Evolutionary conservation across 2,888 invertebrate genomes (phyloP), one percentile per base, ranked within the genome.

Genomic region (Coecobrya sp.): DNA sequence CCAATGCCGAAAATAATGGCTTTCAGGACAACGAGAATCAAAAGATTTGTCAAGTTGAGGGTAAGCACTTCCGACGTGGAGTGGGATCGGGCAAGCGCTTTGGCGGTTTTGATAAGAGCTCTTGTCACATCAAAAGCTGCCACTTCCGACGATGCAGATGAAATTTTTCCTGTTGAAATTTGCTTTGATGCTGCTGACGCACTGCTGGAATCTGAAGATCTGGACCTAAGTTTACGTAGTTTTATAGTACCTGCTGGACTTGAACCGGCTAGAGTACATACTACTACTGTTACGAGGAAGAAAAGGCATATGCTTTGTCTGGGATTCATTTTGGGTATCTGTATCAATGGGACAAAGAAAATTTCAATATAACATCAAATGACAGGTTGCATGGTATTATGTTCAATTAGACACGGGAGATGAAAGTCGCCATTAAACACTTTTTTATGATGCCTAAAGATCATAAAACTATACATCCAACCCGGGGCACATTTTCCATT

Each of bases 1-100:
- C 98, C 98, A 13, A 98, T 98, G 0, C 98, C 98, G 95, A 98
- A 97, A 93, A 98, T 97, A 8, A 98, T 96, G 0, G 98, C 98
- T 96, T 98, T 98, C 92, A 98, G 96, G 45, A 98, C 96, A 82
- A 98, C 96, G 89, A 98, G 96, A 92, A 98, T 97, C 76, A 98
- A 96, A 93, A 98, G 96, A 95, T 98, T 98, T 0, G 98, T 98
- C 90, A 98, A 96, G 96, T 98, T 98, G 86, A 98, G 96, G 95
- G 98, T 98, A 73, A 98, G 96, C 1, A 98, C 97, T 97, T 97
- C 96, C 0, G 95, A 95, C 73, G 94, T 95, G 19, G 94, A 94
- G 65, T 94, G 94, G 49, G 95, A 94, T 13, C 95, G 92, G 42
- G 95, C 95, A 19, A 95, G 87, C 55, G 94, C 95, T 68, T 93